Conservation (phyloP, 2,797 vertebrate genomes). For the Podargus strigoides region DNA sequence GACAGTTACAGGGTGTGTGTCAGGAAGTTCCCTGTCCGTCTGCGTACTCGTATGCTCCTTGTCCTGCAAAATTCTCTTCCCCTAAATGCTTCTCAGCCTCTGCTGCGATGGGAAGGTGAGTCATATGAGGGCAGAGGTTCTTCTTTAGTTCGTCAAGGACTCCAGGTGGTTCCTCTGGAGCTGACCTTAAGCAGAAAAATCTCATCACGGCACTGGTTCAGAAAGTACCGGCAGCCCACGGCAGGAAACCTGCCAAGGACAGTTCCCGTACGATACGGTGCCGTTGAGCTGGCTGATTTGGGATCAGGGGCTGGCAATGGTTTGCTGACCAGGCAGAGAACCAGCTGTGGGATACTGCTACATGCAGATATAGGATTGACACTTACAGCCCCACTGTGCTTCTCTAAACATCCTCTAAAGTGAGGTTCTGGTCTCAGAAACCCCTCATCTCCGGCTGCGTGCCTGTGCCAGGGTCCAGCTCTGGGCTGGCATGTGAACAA, state of each 20-base stretch:
- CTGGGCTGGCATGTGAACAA: background rate
- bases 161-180: conserved; percentile 43
- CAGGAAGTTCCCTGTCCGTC: conserved; percentile 11
- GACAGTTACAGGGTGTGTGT: background rate
- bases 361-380: background rate
- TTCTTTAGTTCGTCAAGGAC: background rate
- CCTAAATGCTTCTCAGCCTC: background rate
- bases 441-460: background rate
- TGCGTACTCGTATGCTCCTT: background rate
- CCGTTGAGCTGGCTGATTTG: background rate
- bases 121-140: background rate
- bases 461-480: background rate
- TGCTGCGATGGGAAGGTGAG: background rate
- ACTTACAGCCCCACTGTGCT: background rate
- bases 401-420: background rate
- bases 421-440: background rate
- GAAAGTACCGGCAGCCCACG: background rate
- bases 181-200: background rate
- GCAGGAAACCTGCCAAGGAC: background rate
- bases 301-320: background rate
- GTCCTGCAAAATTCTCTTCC: background rate
- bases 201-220: fast-evolving
- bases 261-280: background rate
- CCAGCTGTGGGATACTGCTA: background rate
- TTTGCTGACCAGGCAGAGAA: background rate